Base-by-base conservation (phyloP, 53 echinoderm and acorn worm genomes). In the Temnopleurus reevesii region DNA sequence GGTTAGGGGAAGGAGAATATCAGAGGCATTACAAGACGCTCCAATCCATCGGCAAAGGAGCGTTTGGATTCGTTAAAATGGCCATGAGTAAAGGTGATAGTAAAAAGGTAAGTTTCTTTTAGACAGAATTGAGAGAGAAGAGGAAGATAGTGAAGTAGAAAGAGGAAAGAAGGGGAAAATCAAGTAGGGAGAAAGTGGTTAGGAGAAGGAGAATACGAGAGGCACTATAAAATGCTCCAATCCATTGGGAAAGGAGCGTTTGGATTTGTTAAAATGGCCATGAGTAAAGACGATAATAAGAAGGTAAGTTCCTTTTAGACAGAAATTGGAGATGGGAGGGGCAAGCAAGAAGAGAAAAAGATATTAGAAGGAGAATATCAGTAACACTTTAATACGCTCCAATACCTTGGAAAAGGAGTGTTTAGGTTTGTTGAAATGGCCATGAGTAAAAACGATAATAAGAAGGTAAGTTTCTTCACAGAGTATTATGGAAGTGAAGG, bases 381-480 rank as follows among this genome's bases (percentile, higher is more conserved):
- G 47, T 86, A 92, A 31, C 90, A 91, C 51, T 99, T 96, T 34
- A 91, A 79, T 26, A 99, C 96, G 0, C 90, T 96, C 0, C 96
- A 93, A 57, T 96, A 93, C 76, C 96, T 99, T 17, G 99, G 99
- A 29, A 99, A 99, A 81, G 99, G 96, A 41, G 99, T 94, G 21
- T 99, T 99, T 60, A 96, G 99, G 24, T 99, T 99, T 49, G 99
- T 99, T 76, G 96, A 99, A 90, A 93, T 96, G 94, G 99, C 94
- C 12, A 96, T 71, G 45, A 90, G 93, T 35, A 99, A 49, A 12
- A 15, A 49, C 15, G 49, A 49, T 49, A 0, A 49, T 9, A 15
- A 1, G 49, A 49, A 12, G 49, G 49, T 49, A 15, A 49, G 9
- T 12, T 49, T 49, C 15, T 12, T 49, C 15, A 15, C 9, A 49